Evolutionary conservation across 2,797 vertebrate species (phyloP).

Genomic region (Molossus alvarezi): DNA sequence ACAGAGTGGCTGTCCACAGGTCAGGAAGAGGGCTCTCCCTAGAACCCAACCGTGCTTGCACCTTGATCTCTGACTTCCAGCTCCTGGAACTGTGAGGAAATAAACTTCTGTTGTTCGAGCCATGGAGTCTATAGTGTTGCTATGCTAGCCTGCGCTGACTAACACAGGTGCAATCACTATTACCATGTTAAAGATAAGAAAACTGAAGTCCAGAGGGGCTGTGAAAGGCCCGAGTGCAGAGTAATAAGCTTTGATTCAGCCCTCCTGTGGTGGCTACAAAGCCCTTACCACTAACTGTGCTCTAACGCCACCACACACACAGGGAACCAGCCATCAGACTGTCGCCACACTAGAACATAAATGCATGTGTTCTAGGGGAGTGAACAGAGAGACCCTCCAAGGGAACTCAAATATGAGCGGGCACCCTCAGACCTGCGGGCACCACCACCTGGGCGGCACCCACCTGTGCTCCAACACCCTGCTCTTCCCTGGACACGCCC

Average conservation of each 20-base stretch:
- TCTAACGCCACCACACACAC: accelerated
- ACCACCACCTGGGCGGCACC: neutral
- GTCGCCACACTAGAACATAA: neutral
- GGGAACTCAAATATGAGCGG: neutral
- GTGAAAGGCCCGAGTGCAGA: neutral
- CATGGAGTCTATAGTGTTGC: accelerated
- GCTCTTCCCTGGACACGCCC: neutral
- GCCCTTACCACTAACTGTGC: neutral
- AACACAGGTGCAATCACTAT: neutral
- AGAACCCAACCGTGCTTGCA: too few relatives aligned
- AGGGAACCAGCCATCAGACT: neutral
- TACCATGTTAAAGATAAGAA: neutral
- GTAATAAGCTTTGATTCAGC: neutral
- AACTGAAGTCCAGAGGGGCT: neutral
- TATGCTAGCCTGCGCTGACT: neutral
- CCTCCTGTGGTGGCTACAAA: neutral
- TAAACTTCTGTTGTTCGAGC: neutral
- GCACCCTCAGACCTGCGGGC: neutral
- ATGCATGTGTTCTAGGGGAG: accelerated
- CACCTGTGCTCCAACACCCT: neutral
- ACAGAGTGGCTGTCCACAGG: too few relatives aligned
- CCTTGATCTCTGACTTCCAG: neutral
- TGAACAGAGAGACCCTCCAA: neutral
- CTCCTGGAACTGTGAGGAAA: neutral
- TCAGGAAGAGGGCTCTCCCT: neutral